A percentile compares a stretch with the other conserved stretches of the same genome.
These are phyloP conservation scores for Tortrix viridana DNA, from an alignment of 2,888 invertebrate species.

Conservation along the genomic window DNA sequence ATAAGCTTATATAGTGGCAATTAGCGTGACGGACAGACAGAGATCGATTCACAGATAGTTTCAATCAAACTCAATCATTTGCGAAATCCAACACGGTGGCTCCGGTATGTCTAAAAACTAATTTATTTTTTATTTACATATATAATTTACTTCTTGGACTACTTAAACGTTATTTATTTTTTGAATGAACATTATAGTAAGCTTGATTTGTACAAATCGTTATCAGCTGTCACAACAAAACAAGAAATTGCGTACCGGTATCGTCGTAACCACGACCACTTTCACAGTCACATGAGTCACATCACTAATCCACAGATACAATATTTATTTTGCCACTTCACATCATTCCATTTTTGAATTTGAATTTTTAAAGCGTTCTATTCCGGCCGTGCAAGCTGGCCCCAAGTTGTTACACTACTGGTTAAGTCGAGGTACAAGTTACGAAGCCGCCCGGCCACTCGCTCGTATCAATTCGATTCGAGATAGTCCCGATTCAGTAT, in stretches of 20 bases:
- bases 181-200: neutral
- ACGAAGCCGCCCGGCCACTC: slow-evolving; percentile 47
- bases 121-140: slow-evolving; percentile 9
- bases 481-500: slow-evolving; percentile 52
- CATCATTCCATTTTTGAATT: slow-evolving; percentile 43
- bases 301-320: slow-evolving; percentile 38
- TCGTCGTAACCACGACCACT: slow-evolving; percentile 49
- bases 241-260: slow-evolving; percentile 43
- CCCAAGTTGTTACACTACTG: slow-evolving; percentile 71
- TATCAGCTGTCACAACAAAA: slow-evolving; percentile 43
- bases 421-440: slow-evolving; percentile 39
- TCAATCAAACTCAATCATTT: slow-evolving; percentile 50
- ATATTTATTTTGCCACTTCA: slow-evolving; percentile 33
- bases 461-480: slow-evolving; percentile 69
- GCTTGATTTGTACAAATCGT: slow-evolving; percentile 18
- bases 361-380: slow-evolving; percentile 36
- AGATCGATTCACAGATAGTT: slow-evolving; percentile 52
- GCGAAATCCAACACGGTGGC: slow-evolving; percentile 47
- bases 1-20: slow-evolving; percentile 63
- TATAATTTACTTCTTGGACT: neutral
- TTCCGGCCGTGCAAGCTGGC: slow-evolving; percentile 62
- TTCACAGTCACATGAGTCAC: slow-evolving; percentile 49
- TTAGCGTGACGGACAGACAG: slow-evolving; percentile 67
- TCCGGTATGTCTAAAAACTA: slow-evolving; percentile 17
- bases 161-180: slow-evolving; percentile 10